Evolutionary conservation across 2,888 invertebrate species (phyloP).

Genomic region (Eristalis arbustorum): DNA sequence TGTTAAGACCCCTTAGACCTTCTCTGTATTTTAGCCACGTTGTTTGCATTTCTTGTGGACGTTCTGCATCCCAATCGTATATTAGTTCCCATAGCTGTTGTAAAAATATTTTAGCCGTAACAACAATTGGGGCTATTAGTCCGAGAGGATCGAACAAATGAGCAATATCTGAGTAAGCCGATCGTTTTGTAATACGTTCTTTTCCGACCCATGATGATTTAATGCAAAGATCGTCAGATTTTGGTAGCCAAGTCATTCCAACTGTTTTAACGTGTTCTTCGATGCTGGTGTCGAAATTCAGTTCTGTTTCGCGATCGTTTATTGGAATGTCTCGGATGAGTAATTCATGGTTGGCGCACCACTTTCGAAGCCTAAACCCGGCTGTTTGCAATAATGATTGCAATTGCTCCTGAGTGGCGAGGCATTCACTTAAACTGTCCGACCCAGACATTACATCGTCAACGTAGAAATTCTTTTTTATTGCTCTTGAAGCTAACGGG

Average conservation of each 20-base stretch:
- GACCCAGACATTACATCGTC: neutral
- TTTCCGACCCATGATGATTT: neutral
- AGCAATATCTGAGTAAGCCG: constrained; percentile 1
- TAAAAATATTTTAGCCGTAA: constrained; percentile 1
- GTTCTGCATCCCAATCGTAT: too few relatives aligned
- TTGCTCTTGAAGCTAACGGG: neutral
- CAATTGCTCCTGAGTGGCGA: neutral
- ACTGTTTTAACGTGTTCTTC: neutral
- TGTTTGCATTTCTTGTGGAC: too few relatives aligned
- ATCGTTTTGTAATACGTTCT: neutral
- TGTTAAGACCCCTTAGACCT: too few relatives aligned
- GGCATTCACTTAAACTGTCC: neutral
- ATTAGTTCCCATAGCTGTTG: neutral
- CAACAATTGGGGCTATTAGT: neutral
- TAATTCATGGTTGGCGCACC: constrained; percentile 2
- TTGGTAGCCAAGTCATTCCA: neutral
- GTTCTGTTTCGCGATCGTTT: neutral
- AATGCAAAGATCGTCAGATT: neutral
- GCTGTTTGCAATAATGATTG: neutral
- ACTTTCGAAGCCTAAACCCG: constrained; percentile 1
- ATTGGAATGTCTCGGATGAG: constrained; percentile 3
- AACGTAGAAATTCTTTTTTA: neutral
- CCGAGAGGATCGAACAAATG: neutral
- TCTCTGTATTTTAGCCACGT: too few relatives aligned
- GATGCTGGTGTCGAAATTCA: neutral